phyloP scores from a whole-genome alignment of 2,888 invertebrate genomes.

The Cryptocheilus praepositus region DNA sequence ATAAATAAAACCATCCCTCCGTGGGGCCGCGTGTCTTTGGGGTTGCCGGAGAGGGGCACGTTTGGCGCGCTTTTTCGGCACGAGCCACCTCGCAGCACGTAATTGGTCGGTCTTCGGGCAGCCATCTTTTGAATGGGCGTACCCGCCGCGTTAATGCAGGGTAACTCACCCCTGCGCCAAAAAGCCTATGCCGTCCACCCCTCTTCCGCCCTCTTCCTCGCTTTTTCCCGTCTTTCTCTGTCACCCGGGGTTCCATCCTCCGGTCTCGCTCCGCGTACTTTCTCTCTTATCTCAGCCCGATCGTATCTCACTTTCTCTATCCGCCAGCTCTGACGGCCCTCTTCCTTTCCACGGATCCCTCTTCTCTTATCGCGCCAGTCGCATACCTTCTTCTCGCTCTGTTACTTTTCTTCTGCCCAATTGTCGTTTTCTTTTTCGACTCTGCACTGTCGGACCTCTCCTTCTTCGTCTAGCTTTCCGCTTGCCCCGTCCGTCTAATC shows the following conservation, averaged over 20 bases:
- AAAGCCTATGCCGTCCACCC: slow-evolving; percentile 49
- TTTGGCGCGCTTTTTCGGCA: slow-evolving; percentile 66
- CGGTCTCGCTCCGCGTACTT: slow-evolving; percentile 17
- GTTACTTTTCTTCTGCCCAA: background rate
- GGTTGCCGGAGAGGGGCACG: slow-evolving; percentile 36
- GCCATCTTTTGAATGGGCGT: slow-evolving; percentile 71
- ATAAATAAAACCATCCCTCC: slow-evolving; percentile 54
- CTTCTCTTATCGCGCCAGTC: background rate
- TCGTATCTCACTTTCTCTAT: slow-evolving; percentile 18
- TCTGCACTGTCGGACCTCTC: background rate
- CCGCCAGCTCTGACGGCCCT: background rate
- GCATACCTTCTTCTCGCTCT: background rate
- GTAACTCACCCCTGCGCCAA: slow-evolving; percentile 69
- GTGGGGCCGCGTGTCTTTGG: slow-evolving; percentile 28
- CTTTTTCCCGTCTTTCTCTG: slow-evolving; percentile 21
- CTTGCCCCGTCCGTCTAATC: slow-evolving; percentile 1
- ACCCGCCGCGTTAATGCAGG: slow-evolving; percentile 62
- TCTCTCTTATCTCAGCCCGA: slow-evolving; percentile 21
- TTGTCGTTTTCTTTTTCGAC: no score
- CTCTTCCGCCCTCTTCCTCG: no score
- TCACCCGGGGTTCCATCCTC: slow-evolving; percentile 45
- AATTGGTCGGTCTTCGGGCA: slow-evolving; percentile 65
- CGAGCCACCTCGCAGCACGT: slow-evolving; percentile 54
- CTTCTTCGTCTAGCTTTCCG: slow-evolving; percentile 18
- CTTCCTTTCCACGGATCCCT: background rate